phyloP scores from a whole-genome alignment of 2,888 invertebrate genomes.

The Eurois occulta region DNA sequence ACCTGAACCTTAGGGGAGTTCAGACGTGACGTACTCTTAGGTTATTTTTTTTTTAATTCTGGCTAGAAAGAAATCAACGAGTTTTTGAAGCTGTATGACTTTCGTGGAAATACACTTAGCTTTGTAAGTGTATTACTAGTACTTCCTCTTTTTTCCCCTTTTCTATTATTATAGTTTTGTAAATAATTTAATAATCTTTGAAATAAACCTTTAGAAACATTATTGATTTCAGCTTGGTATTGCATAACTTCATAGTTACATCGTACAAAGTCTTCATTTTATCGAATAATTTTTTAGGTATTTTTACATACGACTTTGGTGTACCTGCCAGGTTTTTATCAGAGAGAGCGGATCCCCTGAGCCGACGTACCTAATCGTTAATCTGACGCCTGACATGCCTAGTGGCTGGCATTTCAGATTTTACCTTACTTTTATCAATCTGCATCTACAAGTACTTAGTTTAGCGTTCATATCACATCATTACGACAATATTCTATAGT shows the following conservation, averaged over 20 bases:
- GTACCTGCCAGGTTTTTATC: conserved; percentile 7
- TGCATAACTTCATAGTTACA: background rate
- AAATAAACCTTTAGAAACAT: too few relatives aligned
- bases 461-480: background rate
- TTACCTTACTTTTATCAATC: background rate
- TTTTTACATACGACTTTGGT: background rate
- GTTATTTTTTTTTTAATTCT: background rate
- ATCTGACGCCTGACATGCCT: conserved; percentile 40
- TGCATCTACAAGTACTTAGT: background rate
- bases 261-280: background rate
- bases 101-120: background rate
- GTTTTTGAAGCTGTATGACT: background rate
- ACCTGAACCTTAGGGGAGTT: background rate
- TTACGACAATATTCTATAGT: background rate
- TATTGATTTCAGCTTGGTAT: background rate
- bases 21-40: too few relatives aligned
- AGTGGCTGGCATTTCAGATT: conserved; percentile 18
- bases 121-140: too few relatives aligned
- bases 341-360: conserved; percentile 8
- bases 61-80: background rate
- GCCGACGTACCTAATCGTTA: conserved; percentile 16
- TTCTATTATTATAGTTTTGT: too few relatives aligned
- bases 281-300: background rate
- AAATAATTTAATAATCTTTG: too few relatives aligned
- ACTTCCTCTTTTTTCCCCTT: too few relatives aligned